Evolutionary conservation across 2,888 invertebrate genomes (phyloP).

Genomic region (Augochlorella aurata): DNA sequence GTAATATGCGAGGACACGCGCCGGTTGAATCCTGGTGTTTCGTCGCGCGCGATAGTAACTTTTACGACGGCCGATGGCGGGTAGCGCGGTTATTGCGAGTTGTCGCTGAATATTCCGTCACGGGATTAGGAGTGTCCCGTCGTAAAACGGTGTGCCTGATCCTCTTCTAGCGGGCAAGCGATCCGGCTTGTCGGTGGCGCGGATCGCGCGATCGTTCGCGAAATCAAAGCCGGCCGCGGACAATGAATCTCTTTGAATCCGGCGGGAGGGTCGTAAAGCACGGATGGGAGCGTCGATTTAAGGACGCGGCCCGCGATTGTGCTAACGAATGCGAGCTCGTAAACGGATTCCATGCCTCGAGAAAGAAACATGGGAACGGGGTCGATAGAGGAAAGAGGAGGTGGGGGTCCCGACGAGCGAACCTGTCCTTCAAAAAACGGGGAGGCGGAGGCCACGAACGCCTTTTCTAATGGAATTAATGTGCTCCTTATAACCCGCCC

Average conservation of each 20-base stretch:
- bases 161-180: neutral
- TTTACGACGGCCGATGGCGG: conserved; percentile 59
- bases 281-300: neutral
- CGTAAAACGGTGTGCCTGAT: conserved; percentile 48
- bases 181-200: neutral
- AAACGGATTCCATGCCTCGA: conserved; percentile 36
- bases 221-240: conserved; percentile 6
- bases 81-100: conserved; percentile 33
- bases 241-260: conserved; percentile 10
- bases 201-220: neutral
- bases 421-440: conserved; percentile 48
- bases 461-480: conserved; percentile 81
- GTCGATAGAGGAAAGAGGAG: conserved; percentile 30
- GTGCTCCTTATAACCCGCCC: conserved; percentile 78
- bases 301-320: conserved; percentile 6
- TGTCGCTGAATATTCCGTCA: conserved; percentile 33
- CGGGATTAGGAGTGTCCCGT: conserved; percentile 51
- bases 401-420: neutral
- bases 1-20: conserved; percentile 30
- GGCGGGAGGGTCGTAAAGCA: conserved; percentile 9
- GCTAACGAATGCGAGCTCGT: conserved; percentile 17
- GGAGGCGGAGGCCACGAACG: conserved; percentile 38
- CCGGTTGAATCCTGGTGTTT: conserved; percentile 35
- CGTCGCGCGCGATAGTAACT: conserved; percentile 58
- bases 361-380: conserved; percentile 55